Conservation (phyloP, 2,888 invertebrate genomes). For the Drosophila siamana region DNA sequence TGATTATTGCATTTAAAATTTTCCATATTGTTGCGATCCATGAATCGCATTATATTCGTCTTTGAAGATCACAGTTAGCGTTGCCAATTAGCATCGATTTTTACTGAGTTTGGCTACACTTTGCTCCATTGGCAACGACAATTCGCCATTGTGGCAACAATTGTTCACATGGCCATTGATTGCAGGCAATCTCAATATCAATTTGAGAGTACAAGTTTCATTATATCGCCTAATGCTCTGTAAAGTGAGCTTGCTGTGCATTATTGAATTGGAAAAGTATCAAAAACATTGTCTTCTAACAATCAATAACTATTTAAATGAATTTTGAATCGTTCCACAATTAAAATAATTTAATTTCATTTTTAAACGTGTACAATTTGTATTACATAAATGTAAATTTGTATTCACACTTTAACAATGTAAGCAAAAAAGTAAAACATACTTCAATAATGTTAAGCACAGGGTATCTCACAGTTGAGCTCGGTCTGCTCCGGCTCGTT, state of each 20-base stretch:
- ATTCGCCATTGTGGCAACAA: constrained; percentile 54
- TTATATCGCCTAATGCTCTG: constrained; percentile 13
- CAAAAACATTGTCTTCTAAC: background rate
- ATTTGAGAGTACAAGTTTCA: constrained; percentile 4
- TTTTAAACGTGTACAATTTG: too few relatives aligned
- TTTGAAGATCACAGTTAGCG: constrained; percentile 46
- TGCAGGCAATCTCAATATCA: constrained; percentile 33
- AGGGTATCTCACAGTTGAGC: constrained; percentile 12
- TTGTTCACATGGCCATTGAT: constrained; percentile 35
- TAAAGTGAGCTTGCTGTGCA: background rate
- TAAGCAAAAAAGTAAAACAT: too few relatives aligned
- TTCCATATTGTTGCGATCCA: constrained; percentile 65
- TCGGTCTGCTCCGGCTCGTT: background rate
- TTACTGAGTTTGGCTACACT: constrained; percentile 36
- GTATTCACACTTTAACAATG: too few relatives aligned
- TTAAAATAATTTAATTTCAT: too few relatives aligned
- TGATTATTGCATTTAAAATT: constrained; percentile 64
- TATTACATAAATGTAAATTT: too few relatives aligned
- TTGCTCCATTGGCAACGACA: constrained; percentile 47
- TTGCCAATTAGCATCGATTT: constrained; percentile 65
- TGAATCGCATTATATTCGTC: constrained; percentile 31
- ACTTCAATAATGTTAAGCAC: too few relatives aligned
- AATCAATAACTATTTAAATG: background rate
- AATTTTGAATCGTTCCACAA: too few relatives aligned
- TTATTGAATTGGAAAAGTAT: too few relatives aligned